Conservation (phyloP, 1,140 invertebrate species). For the Chymomyza costata region DNA sequence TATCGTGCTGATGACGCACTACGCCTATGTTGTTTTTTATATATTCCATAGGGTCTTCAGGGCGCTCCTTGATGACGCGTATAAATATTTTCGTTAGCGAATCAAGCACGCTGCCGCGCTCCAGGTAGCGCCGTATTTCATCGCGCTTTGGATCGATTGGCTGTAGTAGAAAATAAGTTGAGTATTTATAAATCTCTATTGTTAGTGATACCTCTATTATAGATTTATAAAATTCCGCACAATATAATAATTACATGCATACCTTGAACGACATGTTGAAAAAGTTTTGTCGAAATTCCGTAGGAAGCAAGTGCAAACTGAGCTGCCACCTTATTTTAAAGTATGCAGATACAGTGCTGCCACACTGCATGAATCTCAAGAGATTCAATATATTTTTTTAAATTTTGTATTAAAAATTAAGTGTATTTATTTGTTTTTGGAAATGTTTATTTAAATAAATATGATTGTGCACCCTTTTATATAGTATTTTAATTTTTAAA, state of each 20-base stretch:
- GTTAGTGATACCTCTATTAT: no score
- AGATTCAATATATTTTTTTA: no score
- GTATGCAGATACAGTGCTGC: no score
- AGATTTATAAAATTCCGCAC: background rate
- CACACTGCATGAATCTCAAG: no score
- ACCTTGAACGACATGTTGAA: constrained; percentile 69
- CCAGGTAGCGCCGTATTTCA: constrained; percentile 93
- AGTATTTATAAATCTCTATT: background rate
- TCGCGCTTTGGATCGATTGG: constrained; percentile 91
- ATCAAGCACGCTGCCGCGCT: constrained; percentile 93
- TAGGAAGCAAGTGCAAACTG: background rate
- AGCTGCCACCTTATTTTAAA: no score
- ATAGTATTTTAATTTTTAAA: no score
- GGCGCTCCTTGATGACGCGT: constrained; percentile 92
- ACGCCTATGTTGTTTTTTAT: constrained; percentile 78
- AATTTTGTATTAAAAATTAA: no score
- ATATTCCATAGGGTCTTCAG: constrained; percentile 92
- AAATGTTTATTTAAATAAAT: no score
- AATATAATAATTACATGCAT: constrained; percentile 7
- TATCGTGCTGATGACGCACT: constrained; percentile 55
- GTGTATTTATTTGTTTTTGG: no score
- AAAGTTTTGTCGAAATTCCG: constrained; percentile 21
- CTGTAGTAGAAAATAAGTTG: constrained; percentile 68
- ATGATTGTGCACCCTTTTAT: no score
- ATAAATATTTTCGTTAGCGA: constrained; percentile 91